Evolutionary conservation across 2,113 vertebrate genomes (phyloP), one percentile per base, ranked within the genome.

Genomic region (Lipophrys pholis): DNA sequence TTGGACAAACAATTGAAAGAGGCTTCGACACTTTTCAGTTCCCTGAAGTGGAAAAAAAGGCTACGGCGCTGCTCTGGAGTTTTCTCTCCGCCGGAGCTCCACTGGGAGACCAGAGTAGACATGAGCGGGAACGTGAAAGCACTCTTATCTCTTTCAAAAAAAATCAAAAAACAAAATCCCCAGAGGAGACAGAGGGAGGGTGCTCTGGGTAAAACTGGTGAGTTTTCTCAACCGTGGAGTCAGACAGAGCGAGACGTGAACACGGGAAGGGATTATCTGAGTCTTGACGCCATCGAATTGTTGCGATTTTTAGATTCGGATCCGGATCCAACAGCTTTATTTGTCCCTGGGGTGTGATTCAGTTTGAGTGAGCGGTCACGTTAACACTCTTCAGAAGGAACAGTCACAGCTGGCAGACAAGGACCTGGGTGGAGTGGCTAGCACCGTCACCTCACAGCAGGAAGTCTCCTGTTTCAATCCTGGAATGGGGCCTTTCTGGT

Each of bases 1-100:
- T 17, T 36, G 14, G 38, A 69, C 64, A 48, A 69, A 66, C 21
- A 17, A 59, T 68, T 65, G 57, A 71, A 77, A 57, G 46, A 57
- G 67, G 7, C 8, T 40, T 62, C 40, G 50, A 67, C 57, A 43
- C 60, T 53, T 41, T 53, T 36, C 56, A 51, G 15, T 52, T 80
- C 72, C 63, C 63, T 36, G 57, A 46, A 50, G 21, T 30, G 21
- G 72, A 8, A 5, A 17, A 57, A 57, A 73, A 58, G 10, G 58
- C n/a, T n/a, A n/a, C n/a, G n/a, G n/a, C n/a, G 30, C 60, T 62
- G 65, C 58, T 61, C 38, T 12, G 45, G 46, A 72, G 66, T 56
- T 71, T 54, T 35, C 16, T 52, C 56, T 0, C n/a, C n/a, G n/a
- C n/a, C n/a, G n/a, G n/a, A n/a, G n/a, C n/a, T n/a, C 55, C 8